Evolutionary conservation across 1,140 invertebrate species (phyloP), one percentile per base, ranked within the genome.

Genomic region (Lepidurus apus): DNA sequence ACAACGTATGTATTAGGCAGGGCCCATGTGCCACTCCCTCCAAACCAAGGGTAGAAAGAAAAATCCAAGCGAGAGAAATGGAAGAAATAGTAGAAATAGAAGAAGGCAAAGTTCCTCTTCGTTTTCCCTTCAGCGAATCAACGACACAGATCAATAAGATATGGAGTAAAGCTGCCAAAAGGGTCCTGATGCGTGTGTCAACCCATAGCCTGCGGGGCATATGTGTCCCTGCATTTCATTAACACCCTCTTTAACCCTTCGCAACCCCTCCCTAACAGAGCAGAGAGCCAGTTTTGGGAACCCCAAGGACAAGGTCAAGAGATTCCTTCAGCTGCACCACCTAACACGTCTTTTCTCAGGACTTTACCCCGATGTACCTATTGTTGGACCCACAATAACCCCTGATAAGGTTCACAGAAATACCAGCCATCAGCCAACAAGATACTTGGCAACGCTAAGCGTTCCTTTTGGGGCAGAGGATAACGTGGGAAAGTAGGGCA

Each of bases 141-240:
- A 65, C 53, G 17, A 13, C 53, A 65, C 53, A 21, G 53, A 65
- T 65, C 53, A 65, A 65, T 65, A 65, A 65, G 53, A 65, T 65
- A 65, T 65, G 53, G 53, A 21, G 17, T 21, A 9, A 21, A 65
- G 53, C 17, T 65, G 53, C 53, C 53, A 65, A 65, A 17, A 65
- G 10, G 53, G 53, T 21, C 8, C 17, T 21, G 53, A 65, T 65
- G 53, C 53, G 13, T 65, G 45, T 47, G 53, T 65, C 53, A 65
- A 13, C 17, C 53, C 53, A 13, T 65, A 65, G 21, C 53, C 34
- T 34, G 34, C 34, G 34, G 53, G 8, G 53, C 53, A 65, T 65
- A 65, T 65, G 53, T 17, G 53, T 13, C 53, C 21, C 53, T n/a
- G 53, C 53, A 65, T 65, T 34, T 65, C 53, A 65, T 65, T 65